phyloP scores from a whole-genome alignment of 1,140 invertebrate genomes.

The Diachasma alloeum region DNA sequence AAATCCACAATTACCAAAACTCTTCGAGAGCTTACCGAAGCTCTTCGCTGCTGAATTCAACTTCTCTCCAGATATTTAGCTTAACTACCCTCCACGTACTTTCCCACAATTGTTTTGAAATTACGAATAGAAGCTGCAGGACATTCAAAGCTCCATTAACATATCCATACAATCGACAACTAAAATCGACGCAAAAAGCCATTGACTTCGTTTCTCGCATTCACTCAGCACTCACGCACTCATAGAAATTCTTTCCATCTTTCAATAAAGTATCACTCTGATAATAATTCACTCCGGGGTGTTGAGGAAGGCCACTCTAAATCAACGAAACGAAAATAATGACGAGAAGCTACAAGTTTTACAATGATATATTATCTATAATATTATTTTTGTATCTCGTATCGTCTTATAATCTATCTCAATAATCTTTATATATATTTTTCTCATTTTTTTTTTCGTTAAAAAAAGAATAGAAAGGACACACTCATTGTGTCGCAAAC shows the following conservation, averaged over 20 bases:
- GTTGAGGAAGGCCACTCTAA: conserved; percentile 33
- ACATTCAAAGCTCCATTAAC: neutral
- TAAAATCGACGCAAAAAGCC: neutral
- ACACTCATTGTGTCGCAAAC: no score
- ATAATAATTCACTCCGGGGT: neutral
- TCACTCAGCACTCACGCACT: neutral
- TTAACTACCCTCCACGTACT: neutral
- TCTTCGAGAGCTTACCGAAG: no score
- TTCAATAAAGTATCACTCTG: conserved; percentile 15
- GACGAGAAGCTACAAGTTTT: conserved; percentile 34
- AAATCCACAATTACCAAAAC: no score
- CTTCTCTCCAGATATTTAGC: neutral
- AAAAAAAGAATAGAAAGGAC: conserved; percentile 50
- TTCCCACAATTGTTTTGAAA: neutral
- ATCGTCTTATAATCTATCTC: conserved; percentile 41
- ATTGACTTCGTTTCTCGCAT: neutral
- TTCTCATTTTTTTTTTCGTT: conserved; percentile 38
- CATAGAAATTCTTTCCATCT: neutral
- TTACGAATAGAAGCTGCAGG: neutral
- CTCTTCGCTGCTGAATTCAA: no score
- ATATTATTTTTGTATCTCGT: conserved; percentile 43
- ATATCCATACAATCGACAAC: neutral
- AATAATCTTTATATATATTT: conserved; percentile 45
- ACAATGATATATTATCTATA: conserved; percentile 55
- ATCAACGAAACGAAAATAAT: conserved; percentile 25